Evolutionary conservation across 2,113 vertebrate species (phyloP), one percentile per base, ranked within the genome.

Genomic region (Equus quagga): DNA sequence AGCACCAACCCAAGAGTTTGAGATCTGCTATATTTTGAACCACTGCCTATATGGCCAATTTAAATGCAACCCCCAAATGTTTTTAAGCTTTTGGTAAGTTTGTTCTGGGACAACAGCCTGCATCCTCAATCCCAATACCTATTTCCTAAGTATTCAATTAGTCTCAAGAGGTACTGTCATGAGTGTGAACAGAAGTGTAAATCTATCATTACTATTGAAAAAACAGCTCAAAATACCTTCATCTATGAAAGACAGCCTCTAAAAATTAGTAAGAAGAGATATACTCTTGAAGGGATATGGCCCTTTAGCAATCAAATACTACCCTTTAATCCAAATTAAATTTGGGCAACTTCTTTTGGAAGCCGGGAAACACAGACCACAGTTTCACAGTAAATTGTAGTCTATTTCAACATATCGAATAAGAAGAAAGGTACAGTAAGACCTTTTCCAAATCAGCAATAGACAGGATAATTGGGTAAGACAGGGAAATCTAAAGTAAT

Each of bases 301-400:
- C 33, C 44, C 13, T 70, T 62, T 84, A 51, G 46, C 58, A 88
- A 87, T 91, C 44, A 93, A 88, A 69, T 81, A 73, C 14, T n/a
- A 91, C 9, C 36, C 70, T 81, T 87, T 64, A 96, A 89, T 65
- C 31, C 60, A 92, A 92, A 82, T 65, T 92, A 86, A 96, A 93
- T 44, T 18, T 69, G 46, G 8, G 24, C 49, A 56, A 93, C 88
- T 91, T 78, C 44, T 91, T 87, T 80, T 69, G 44, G 13, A 84
- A 73, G 26, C 46, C 94, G 51, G 94, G 21, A 18, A 82, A 56
- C 23, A 96, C 1, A 93, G 36, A 84, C 58, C 51, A 75, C 8
- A 80, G 64, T 62, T 94, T 96, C 78, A 83, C 78, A 83, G 2
- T 83, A 96, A 60, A 18, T 6, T 65, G 11, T 36, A 70, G 33